phyloP scores from a whole-genome alignment of 1,140 invertebrate genomes.

The Temnothorax curvispinosus region DNA sequence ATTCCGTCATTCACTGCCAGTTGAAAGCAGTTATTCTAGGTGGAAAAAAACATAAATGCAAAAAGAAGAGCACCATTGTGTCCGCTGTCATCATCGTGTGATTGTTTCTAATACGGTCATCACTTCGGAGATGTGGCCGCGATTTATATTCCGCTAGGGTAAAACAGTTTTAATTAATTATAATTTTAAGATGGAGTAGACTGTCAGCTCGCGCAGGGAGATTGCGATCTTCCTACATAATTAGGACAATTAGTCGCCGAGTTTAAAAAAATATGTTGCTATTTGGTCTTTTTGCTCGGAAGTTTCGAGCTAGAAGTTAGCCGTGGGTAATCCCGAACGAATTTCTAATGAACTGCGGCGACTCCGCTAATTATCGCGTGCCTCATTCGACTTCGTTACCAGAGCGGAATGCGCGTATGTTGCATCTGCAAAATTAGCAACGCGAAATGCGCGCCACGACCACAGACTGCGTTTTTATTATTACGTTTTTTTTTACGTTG shows the following conservation, averaged over 20 bases:
- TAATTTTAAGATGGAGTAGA: conserved; percentile 22
- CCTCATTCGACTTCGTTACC: background rate
- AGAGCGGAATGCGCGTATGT: background rate
- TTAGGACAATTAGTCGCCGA: conserved; percentile 30
- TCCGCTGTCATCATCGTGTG: background rate
- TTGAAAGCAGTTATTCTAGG: conserved; percentile 1
- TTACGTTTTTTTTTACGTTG: conserved; percentile 21
- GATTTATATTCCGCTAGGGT: background rate
- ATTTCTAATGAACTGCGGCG: conserved; percentile 58
- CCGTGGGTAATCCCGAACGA: conserved; percentile 49
- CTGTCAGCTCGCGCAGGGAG: background rate
- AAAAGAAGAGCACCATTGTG: background rate
- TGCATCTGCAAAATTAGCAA: conserved; percentile 34
- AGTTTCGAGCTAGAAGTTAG: conserved; percentile 24
- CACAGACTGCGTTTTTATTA: conserved; percentile 28
- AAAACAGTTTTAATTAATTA: conserved; percentile 44
- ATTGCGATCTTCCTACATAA: conserved; percentile 32
- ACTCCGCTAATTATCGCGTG: conserved; percentile 45
- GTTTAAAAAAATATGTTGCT: conserved; percentile 27
- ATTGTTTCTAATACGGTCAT: background rate
- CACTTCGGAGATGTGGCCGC: background rate
- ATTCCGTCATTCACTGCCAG: background rate
- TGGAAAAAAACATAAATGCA: background rate
- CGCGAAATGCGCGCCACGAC: background rate
- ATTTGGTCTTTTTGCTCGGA: background rate